Evolutionary conservation across 2,797 vertebrate species (phyloP), one percentile per base, ranked within the genome.

Genomic region (Pogoniulus pusillus): DNA sequence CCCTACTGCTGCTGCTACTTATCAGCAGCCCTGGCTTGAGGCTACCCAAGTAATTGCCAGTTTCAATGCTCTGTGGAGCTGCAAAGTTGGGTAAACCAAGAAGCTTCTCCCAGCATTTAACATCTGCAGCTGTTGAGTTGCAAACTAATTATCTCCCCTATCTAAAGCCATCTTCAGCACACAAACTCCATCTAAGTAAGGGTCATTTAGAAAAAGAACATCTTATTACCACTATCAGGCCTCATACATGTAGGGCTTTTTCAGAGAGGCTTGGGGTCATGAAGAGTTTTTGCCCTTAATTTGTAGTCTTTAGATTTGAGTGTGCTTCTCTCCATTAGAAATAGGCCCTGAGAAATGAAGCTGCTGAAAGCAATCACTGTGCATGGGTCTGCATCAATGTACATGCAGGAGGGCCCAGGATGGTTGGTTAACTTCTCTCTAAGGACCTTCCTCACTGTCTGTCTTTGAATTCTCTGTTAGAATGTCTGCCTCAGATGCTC

Each of bases 1-100:
- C 69, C 18, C n/a, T 53, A 19, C 57, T 17, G 10, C 20, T 88
- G 53, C 69, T 74, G 64, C 76, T 88, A 83, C 86, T 95, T 93
- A 96, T 94, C 93, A 94, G 79, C 70, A 82, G 55, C 66, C 35
- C 76, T 87, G 66, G 60, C 94, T 90, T 14, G 81, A 80, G 93
- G 93, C 88, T 81, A 87, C 35, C 55, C 34, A 43, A 65, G 87
- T 58, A 47, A 62, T 77, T 74, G 72, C 27, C 3, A 0, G 32
- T 86, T 89, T 54, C 82, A 89, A 27, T 47, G 75, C 91, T 73
- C 88, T 73, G 37, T 12, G 30, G 81, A 89, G 35, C 4, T 84
- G 71, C 54, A 80, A 41, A 90, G 63, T 4, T 75, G 71, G 35
- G n/a, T 49, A 29, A 65, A 93, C 72, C 26, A 86, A 72, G n/a